Conservation (phyloP, 2,797 vertebrate species). For the Rallus crepitans region DNA sequence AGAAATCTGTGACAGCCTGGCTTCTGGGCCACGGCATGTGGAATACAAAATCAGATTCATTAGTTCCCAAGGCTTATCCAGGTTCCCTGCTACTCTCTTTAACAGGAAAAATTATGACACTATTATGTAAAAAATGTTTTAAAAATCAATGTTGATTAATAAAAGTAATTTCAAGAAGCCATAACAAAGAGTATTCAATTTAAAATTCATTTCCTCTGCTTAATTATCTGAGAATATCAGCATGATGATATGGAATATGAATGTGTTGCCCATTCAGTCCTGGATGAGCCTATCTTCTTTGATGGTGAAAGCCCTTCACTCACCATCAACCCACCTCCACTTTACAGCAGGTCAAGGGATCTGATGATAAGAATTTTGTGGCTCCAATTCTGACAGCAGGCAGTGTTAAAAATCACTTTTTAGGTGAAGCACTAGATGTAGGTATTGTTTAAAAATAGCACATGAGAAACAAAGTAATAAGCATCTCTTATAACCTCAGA, state of each 20-base stretch:
- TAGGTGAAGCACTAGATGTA: background rate
- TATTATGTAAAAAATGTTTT: slow-evolving; percentile 32
- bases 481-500: background rate
- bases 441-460: background rate
- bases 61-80: background rate
- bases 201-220: slow-evolving; percentile 68
- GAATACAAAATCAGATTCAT: slow-evolving; percentile 23
- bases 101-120: slow-evolving; percentile 34
- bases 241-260: background rate
- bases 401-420: background rate
- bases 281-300: background rate
- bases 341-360: background rate
- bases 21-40: background rate
- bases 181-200: slow-evolving; percentile 35
- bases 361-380: background rate
- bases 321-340: background rate
- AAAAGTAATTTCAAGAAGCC: slow-evolving; percentile 67
- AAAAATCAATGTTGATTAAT: slow-evolving; percentile 70
- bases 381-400: background rate
- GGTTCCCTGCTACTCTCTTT: background rate
- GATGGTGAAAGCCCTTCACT: background rate
- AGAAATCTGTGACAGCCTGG: background rate
- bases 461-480: background rate
- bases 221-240: slow-evolving; percentile 66
- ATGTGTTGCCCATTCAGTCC: background rate